phyloP scores from a whole-genome alignment of 1,140 invertebrate genomes.

The Mactra quadrangularis region DNA sequence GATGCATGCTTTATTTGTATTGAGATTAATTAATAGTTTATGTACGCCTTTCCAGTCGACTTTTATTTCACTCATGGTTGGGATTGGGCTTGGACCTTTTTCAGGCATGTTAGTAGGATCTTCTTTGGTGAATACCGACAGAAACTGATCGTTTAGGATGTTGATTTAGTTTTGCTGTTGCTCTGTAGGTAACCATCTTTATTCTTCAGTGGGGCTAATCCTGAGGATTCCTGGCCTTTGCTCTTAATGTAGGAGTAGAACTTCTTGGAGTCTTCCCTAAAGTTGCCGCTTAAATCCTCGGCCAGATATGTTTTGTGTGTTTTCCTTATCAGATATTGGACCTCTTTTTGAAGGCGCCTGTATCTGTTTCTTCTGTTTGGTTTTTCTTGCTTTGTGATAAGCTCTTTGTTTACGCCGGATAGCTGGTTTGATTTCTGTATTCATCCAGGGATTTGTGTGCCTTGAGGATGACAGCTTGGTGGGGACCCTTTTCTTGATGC shows the following conservation, averaged over 20 bases:
- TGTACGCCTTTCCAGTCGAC: too few relatives aligned
- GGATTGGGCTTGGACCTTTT: too few relatives aligned
- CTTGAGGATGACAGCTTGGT: not conserved
- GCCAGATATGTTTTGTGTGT: not conserved
- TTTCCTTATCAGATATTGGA: not conserved
- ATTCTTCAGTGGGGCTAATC: not conserved
- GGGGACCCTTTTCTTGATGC: not conserved
- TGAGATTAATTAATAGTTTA: too few relatives aligned
- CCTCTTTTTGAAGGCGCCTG: not conserved
- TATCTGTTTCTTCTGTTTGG: not conserved
- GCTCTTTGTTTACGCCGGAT: not conserved
- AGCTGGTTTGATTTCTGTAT: not conserved
- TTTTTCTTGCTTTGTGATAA: not conserved
- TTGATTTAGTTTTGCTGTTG: not conserved
- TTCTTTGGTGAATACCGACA: not conserved
- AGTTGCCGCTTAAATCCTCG: not conserved
- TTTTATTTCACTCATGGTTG: too few relatives aligned
- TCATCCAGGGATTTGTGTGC: slow-evolving; percentile 8
- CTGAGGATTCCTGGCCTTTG: not conserved
- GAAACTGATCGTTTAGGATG: too few relatives aligned
- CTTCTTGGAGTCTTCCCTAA: not conserved
- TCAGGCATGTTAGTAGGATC: not conserved
- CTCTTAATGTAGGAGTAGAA: slow-evolving; percentile 21
- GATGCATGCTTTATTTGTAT: too few relatives aligned
- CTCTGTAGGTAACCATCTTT: slow-evolving; percentile 6